These are phyloP conservation scores for Shargacucullia verbasci DNA, from an alignment of 2,888 invertebrate species.

Conservation along the genomic window DNA sequence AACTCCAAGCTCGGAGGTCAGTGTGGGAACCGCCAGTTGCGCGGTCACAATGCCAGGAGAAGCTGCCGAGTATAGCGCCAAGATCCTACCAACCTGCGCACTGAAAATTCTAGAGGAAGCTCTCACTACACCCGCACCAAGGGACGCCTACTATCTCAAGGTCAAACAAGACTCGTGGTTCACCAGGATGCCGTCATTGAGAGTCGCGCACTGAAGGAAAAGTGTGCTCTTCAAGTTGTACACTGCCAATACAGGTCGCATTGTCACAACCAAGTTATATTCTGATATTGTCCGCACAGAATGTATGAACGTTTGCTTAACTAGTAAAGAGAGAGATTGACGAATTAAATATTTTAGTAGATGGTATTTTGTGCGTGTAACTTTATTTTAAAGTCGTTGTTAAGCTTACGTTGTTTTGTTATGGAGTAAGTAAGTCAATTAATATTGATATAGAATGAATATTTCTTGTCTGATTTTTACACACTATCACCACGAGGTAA, in stretches of 20 bases:
- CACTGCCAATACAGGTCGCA: constrained; percentile 41
- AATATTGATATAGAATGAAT: constrained; percentile 42
- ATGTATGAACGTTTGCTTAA: constrained; percentile 50
- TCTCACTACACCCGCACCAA: constrained; percentile 87
- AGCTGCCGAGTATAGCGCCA: constrained; percentile 90
- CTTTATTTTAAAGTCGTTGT: constrained; percentile 21
- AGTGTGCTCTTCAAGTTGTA: constrained; percentile 23
- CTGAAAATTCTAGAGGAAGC: constrained; percentile 90
- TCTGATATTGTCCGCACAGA: constrained; percentile 42
- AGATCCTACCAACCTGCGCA: constrained; percentile 90
- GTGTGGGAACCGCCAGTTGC: constrained; percentile 79
- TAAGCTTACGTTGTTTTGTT: constrained; percentile 38
- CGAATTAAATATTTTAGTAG: constrained; percentile 21
- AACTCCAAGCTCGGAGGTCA: constrained; percentile 83
- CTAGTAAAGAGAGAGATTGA: constrained; percentile 23
- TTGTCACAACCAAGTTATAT: constrained; percentile 52
- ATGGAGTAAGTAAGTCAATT: constrained; percentile 32
- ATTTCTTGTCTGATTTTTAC: constrained; percentile 35
- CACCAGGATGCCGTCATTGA: constrained; percentile 85
- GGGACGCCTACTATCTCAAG: constrained; percentile 86
- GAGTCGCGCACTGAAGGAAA: constrained; percentile 72
- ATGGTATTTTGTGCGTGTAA: constrained; percentile 9
- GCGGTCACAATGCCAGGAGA: constrained; percentile 88
- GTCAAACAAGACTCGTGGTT: constrained; percentile 87
- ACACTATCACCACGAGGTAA: constrained; percentile 47